Conservation (phyloP, 2,797 vertebrate genomes). For the Artibeus jamaicensis region DNA sequence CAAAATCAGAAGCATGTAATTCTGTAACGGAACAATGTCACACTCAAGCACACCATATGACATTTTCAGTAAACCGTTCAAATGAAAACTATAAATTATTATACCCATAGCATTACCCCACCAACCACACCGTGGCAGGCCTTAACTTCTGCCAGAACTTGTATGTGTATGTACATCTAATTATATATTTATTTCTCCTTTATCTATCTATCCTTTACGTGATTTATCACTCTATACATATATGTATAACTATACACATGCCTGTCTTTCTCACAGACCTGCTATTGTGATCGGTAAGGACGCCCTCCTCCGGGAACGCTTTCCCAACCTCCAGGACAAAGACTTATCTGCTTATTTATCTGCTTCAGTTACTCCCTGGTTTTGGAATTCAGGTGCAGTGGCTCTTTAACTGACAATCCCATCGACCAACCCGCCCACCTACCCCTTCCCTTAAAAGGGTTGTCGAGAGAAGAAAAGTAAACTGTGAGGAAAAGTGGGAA, state of each 20-base stretch:
- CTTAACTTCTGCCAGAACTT: too few species aligned
- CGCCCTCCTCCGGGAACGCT: not conserved
- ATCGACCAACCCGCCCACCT: rapidly evolving
- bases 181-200: not conserved
- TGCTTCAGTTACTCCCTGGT: not conserved
- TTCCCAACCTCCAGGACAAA: not conserved
- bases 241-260: not conserved
- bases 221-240: not conserved
- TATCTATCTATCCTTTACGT: too few species aligned
- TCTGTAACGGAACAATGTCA: too few species aligned
- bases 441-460: not conserved
- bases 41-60: too few species aligned
- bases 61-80: too few species aligned
- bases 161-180: too few species aligned
- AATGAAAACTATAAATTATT: too few species aligned
- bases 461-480: not conserved
- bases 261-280: not conserved
- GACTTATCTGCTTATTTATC: too few species aligned
- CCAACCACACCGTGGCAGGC: too few species aligned
- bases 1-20: too few species aligned
- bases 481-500: not conserved
- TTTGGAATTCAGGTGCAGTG: not conserved
- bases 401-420: not conserved
- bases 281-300: not conserved
- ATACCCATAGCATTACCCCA: too few species aligned